These are phyloP conservation scores for Neosilurus mollespiculum DNA, from an alignment of 2,797 vertebrate species.

Conservation along the genomic window DNA sequence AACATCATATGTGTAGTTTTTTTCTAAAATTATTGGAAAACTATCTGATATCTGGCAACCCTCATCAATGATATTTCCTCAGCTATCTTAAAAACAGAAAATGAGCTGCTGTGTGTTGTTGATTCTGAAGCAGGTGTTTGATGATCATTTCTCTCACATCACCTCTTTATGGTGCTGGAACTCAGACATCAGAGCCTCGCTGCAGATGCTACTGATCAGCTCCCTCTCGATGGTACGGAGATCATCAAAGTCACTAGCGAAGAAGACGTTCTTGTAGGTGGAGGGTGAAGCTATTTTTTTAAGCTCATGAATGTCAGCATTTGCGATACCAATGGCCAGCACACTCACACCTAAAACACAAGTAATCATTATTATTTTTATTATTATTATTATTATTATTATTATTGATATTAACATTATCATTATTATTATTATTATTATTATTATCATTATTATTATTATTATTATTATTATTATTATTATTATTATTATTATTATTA, in stretches of 20 bases:
- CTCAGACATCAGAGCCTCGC: constrained; percentile 66
- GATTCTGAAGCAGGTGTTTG: neutral
- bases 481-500: too few species aligned
- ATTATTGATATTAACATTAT: too few species aligned
- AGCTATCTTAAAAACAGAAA: neutral
- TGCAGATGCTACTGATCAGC: constrained; percentile 79
- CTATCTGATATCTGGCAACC: neutral
- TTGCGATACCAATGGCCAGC: constrained; percentile 79
- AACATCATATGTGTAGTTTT: neutral
- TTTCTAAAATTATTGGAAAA: too few species aligned
- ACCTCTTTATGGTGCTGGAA: constrained; percentile 69
- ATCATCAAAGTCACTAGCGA: constrained; percentile 79
- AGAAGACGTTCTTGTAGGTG: constrained; percentile 81
- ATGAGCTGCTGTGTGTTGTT: neutral
- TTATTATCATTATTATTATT: too few species aligned
- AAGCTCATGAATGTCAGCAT: constrained; percentile 80
- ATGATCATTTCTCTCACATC: neutral
- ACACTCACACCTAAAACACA: constrained; percentile 77
- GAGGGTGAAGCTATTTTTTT: constrained; percentile 75
- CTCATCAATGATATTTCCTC: neutral
- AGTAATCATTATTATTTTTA: neutral
- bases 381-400: too few species aligned
- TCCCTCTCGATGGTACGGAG: constrained; percentile 81
- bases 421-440: too few species aligned
- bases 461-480: too few species aligned